A percentile compares a stretch with the other conserved stretches of the same genome.
phyloP scores from a whole-genome alignment of 1,140 invertebrate genomes.

The Euwallacea similis region DNA sequence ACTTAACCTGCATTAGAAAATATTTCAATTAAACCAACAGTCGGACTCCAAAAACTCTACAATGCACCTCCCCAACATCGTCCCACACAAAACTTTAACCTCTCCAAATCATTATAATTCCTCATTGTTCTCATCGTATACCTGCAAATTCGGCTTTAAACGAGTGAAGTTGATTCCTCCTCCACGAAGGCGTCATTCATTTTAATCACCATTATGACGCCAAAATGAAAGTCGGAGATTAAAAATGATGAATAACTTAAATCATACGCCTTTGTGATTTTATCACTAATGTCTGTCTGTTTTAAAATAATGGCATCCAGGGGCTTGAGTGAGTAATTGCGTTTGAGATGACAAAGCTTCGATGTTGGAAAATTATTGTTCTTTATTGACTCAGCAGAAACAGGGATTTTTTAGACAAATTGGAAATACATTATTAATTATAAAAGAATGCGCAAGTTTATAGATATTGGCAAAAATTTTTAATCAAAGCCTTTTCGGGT shows the following conservation, averaged over 20 bases:
- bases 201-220: not conserved
- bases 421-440: too few species aligned
- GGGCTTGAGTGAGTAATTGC: not conserved
- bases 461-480: too few species aligned
- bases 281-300: not conserved
- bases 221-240: not conserved
- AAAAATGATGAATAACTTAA: conserved; percentile 6
- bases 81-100: not conserved
- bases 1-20: not conserved
- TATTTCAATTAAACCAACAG: not conserved
- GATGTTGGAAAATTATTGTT: not conserved
- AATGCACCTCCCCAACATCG: not conserved
- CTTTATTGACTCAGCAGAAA: too few species aligned
- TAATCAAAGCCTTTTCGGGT: too few species aligned
- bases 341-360: not conserved
- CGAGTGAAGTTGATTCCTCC: not conserved
- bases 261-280: conserved; percentile 3
- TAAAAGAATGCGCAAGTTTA: too few species aligned
- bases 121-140: not conserved
- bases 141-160: not conserved
- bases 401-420: too few species aligned
- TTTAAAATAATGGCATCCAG: not conserved
- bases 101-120: not conserved
- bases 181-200: not conserved
- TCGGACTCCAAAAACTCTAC: not conserved